phyloP scores from a whole-genome alignment of 2,113 vertebrate species.

The Albula glossodonta region DNA sequence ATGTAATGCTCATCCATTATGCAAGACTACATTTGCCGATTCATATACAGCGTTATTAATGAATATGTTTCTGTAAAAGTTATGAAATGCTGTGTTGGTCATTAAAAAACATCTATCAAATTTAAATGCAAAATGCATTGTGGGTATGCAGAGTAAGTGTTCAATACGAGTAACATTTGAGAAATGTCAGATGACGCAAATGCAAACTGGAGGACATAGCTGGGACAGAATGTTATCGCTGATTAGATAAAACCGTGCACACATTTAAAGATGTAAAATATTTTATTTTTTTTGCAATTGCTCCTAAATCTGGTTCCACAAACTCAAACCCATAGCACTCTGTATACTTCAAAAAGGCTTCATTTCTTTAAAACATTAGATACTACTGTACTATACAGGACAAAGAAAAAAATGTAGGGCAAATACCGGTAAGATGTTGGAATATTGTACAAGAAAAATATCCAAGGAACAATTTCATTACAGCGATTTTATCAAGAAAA shows the following conservation, averaged over 20 bases:
- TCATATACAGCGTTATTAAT: too few relatives aligned
- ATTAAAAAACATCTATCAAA: too few relatives aligned
- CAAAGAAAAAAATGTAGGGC: slow-evolving; percentile 78
- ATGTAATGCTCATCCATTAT: too few relatives aligned
- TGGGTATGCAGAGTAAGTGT: not conserved
- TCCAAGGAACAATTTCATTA: slow-evolving; percentile 87
- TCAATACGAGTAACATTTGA: not conserved
- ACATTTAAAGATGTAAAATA: slow-evolving; percentile 86
- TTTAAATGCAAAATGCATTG: not conserved
- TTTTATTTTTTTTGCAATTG: slow-evolving; percentile 99
- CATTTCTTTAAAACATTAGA: slow-evolving; percentile 71
- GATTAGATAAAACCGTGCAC: not conserved
- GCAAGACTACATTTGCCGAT: too few relatives aligned
- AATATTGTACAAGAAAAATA: slow-evolving; percentile 91
- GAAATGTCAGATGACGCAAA: not conserved
- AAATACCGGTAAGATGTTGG: slow-evolving; percentile 87
- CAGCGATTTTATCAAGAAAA: slow-evolving; percentile 83
- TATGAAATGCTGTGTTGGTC: too few relatives aligned
- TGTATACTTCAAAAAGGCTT: slow-evolving; percentile 86
- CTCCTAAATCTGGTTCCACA: slow-evolving; percentile 98
- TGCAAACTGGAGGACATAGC: not conserved
- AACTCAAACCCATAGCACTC: slow-evolving; percentile 90
- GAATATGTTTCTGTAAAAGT: too few relatives aligned
- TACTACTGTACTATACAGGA: slow-evolving; percentile 93
- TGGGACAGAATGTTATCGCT: not conserved